Evolutionary conservation across 2,797 vertebrate genomes (phyloP), one percentile per base, ranked within the genome.

Genomic region (Tadarida brasiliensis): DNA sequence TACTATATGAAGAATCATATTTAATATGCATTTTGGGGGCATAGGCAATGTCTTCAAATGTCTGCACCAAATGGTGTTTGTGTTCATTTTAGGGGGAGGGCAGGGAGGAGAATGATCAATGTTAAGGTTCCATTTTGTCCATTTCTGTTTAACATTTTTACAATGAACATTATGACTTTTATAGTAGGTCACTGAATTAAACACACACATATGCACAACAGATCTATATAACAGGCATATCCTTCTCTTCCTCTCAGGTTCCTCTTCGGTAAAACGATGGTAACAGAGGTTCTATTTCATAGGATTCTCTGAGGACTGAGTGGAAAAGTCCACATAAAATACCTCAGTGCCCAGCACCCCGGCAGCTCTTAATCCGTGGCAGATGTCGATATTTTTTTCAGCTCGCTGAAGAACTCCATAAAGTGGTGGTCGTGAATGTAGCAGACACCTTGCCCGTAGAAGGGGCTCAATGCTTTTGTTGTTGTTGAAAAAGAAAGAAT

Each of bases 111-210:
- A 74, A 47, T 26, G 6, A 44, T 24, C 17, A 44, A 51, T 10
- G 30, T 68, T 33, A 87, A 4, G 14, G 14, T 68, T 88, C 84
- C 59, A 33, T 87, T 94, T 91, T 94, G 74, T 76, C 20, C 19
- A 49, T 84, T 96, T 74, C 35, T 90, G 54, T 76, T 91, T 44
- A 77, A 33, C 78, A 67, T 22, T 54, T 89, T 81, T 57, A 44
- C 12, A 28, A 4, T 61, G 4, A 83, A 22, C 24, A 10, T 87
- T 61, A 20, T 28, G 59, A 67, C 65, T 90, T 82, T 71, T 83
- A 7, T 85, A 49, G 85, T 51, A 76, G 70, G 67, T 51, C 15
- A 49, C 11, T 57, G 35, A n/a, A 22, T 91, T 54, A 30, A 39
- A 19, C 73, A 68, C 44, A 51, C 57, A 74, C 30, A 35, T 10